These are phyloP conservation scores for Chesias legatella DNA, from an alignment of 2,888 invertebrate genomes.

Conservation along the genomic window DNA sequence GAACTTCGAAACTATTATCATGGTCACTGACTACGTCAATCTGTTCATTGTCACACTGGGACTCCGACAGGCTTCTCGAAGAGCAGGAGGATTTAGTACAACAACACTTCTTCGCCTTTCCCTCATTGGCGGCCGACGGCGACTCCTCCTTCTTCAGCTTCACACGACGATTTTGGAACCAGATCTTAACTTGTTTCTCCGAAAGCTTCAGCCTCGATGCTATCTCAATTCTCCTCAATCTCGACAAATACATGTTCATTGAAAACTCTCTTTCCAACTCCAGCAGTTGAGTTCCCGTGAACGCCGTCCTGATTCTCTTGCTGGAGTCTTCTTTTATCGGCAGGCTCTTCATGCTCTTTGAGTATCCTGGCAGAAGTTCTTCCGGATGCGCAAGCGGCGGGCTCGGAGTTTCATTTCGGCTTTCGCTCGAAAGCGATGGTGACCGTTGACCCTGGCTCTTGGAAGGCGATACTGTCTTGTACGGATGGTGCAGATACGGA, in stretches of 20 bases:
- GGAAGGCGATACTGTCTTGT: slow-evolving; percentile 57
- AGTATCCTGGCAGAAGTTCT: slow-evolving; percentile 67
- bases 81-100: slow-evolving; percentile 58
- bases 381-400: slow-evolving; percentile 72
- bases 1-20: slow-evolving; percentile 54
- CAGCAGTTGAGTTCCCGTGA: slow-evolving; percentile 93
- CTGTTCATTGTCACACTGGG: slow-evolving; percentile 63
- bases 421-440: slow-evolving; percentile 67
- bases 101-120: slow-evolving; percentile 61
- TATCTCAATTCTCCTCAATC: slow-evolving; percentile 94
- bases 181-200: slow-evolving; percentile 97
- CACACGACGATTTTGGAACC: slow-evolving; percentile 97
- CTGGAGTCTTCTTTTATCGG: slow-evolving; percentile 84
- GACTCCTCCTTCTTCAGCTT: slow-evolving; percentile 95
- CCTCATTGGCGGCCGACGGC: slow-evolving; percentile 60
- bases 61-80: slow-evolving; percentile 39
- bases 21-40: slow-evolving; percentile 73
- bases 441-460: slow-evolving; percentile 68
- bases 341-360: slow-evolving; percentile 67
- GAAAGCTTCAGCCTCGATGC: slow-evolving; percentile 92
- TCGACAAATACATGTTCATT: slow-evolving; percentile 93
- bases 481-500: slow-evolving; percentile 67
- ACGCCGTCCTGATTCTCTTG: slow-evolving; percentile 95
- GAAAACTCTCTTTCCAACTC: slow-evolving; percentile 94
- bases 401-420: slow-evolving; percentile 79